Percentiles rank a stretch among this genome's conserved stretches.
Evolutionary conservation across 35 echinoderm and acorn worm species (phyloP).

Genomic region (Apostichopus japonicus): DNA sequence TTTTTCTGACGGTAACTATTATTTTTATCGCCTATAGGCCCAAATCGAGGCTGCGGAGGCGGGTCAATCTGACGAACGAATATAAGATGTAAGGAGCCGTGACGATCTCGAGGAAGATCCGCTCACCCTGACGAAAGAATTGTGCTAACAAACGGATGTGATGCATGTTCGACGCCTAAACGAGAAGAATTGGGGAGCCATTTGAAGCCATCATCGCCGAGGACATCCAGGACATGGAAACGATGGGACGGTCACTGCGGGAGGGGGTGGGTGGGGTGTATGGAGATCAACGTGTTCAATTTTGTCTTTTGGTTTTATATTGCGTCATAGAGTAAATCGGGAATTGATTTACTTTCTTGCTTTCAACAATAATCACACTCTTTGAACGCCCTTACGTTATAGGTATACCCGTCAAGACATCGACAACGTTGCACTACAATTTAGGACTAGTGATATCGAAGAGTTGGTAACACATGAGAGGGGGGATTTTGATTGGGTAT

Average conservation of each 20-base stretch:
- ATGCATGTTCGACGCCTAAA: slow-evolving; percentile 30
- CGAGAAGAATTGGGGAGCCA: slow-evolving; percentile 28
- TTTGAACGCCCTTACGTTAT: slow-evolving; percentile 30
- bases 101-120: background rate
- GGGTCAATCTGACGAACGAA: background rate
- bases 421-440: background rate
- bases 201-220: slow-evolving; percentile 21
- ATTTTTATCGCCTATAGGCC: background rate
- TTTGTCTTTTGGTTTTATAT: slow-evolving; percentile 47
- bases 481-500: slow-evolving; percentile 17
- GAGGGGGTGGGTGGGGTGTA: background rate
- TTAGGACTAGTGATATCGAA: slow-evolving; percentile 24
- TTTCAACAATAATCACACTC: slow-evolving; percentile 36
- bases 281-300: slow-evolving; percentile 18
- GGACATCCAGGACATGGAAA: background rate
- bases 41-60: background rate
- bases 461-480: slow-evolving; percentile 10
- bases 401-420: background rate
- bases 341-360: slow-evolving; percentile 27
- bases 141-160: background rate
- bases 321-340: background rate
- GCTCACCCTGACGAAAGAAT: background rate
- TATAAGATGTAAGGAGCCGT: background rate
- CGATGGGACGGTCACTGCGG: background rate
- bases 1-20: background rate